Base-by-base conservation (phyloP, 2,797 vertebrate species). In the Cephalopachus bancanus region DNA sequence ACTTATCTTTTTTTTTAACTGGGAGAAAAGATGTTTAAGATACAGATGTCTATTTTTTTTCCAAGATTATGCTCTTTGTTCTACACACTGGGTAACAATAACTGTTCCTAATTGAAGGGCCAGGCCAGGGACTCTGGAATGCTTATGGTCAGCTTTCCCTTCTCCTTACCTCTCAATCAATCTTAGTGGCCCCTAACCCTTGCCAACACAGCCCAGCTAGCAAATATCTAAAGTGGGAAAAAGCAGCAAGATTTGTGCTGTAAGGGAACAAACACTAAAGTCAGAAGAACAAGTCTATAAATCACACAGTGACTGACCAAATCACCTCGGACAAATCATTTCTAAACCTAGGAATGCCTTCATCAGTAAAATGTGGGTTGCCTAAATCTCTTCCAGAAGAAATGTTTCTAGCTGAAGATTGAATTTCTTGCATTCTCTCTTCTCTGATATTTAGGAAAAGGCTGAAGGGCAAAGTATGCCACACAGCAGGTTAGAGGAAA, bases 241-340 rank as follows among this genome's bases (percentile, higher is more conserved):
- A 92, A 92, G 74, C 55, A 78, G 30, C 37, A 62, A 83, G 71
- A 78, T 57, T 33, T 96, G 69, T 92, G 53, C 75, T 89, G 6
- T 0, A 57, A 26, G 28, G 69, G 49, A 60, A 55, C 28, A 84
- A 95, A 89, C 10, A 64, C 26, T 4, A 1, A 60, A 20, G 12
- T 83, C n/a, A 57, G 91, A 4, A 92, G n/a, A 72, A 88, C 5
- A 33, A 7, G 60, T 7, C 44, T 51, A 6, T 0, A 85, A 81
- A 69, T 49, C 83, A 60, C 44, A 83, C 8, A 44, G 9, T 60
- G 67, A 91, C n/a, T 71, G 20, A 78, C n/a, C 57, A 53, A 60
- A 55, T 30, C 51, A 37, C 69, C 44, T 2, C 67, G 26, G 51
- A 76, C 53, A 87, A 57, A 49, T 30, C 76, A 91, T 64, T 81